phyloP scores from a whole-genome alignment of 2,113 vertebrate genomes.

The Emydocephalus ijimae region DNA sequence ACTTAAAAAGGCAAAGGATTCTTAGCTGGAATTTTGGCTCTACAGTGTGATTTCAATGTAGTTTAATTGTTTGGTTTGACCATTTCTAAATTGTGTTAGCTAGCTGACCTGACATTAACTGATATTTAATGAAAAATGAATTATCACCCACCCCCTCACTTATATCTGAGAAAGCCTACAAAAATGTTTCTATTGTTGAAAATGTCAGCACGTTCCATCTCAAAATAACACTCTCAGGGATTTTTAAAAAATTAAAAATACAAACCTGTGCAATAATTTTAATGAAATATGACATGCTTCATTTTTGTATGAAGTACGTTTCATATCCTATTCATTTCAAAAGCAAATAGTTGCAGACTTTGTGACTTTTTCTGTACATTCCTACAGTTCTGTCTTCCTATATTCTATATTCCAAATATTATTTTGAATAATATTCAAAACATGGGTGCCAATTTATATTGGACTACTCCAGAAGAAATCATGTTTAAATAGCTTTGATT shows the following conservation, averaged over 20 bases:
- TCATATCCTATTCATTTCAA: not conserved
- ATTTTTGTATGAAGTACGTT: not conserved
- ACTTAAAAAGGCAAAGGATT: not conserved
- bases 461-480: not conserved
- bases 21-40: not conserved
- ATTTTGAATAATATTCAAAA: not conserved
- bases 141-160: not conserved
- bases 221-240: not conserved
- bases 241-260: not conserved
- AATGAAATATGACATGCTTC: not conserved
- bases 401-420: no score
- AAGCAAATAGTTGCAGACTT: not conserved
- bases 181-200: not conserved
- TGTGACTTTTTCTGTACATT: not conserved
- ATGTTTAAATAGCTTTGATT: not conserved
- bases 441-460: not conserved
- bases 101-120: not conserved
- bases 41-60: not conserved
- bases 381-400: not conserved
- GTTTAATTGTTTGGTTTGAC: not conserved
- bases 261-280: not conserved
- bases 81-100: not conserved
- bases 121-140: not conserved
- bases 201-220: not conserved
- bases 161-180: not conserved